These are phyloP conservation scores for Machimus atricapillus DNA, from an alignment of 2,888 invertebrate species.

Conservation along the genomic window DNA sequence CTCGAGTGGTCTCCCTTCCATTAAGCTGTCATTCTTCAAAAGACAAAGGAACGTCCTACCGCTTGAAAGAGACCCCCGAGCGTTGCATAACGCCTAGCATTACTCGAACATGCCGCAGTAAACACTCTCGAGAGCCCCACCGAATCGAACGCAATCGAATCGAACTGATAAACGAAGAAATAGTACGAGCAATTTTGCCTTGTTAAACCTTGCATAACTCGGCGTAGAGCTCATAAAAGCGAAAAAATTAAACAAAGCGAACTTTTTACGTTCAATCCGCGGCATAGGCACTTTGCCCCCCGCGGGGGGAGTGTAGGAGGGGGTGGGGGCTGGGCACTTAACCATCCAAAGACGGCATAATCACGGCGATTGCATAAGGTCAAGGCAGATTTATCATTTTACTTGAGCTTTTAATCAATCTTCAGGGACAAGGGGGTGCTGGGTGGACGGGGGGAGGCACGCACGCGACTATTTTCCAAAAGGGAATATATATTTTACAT, in stretches of 20 bases:
- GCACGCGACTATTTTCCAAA: not conserved
- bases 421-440: not conserved
- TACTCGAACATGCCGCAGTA: not conserved
- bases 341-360: not conserved
- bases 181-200: not conserved
- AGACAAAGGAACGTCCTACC: not conserved
- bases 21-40: not conserved
- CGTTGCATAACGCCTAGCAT: not conserved
- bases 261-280: not conserved
- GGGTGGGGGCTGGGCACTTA: not conserved
- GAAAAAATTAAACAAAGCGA: not conserved
- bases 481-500: not conserved
- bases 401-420: not conserved
- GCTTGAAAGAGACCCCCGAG: not conserved
- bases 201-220: conserved; percentile 9
- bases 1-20: not conserved
- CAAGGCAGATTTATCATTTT: conserved; percentile 4
- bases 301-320: not conserved
- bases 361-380: conserved; percentile 16
- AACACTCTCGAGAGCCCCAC: not conserved
- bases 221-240: not conserved
- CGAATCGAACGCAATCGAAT: not conserved
- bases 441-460: not conserved
- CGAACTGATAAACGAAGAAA: not conserved
- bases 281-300: not conserved